These are phyloP conservation scores for Notarius lentiginosus DNA, from an alignment of 2,113 vertebrate species.

Conservation along the genomic window DNA sequence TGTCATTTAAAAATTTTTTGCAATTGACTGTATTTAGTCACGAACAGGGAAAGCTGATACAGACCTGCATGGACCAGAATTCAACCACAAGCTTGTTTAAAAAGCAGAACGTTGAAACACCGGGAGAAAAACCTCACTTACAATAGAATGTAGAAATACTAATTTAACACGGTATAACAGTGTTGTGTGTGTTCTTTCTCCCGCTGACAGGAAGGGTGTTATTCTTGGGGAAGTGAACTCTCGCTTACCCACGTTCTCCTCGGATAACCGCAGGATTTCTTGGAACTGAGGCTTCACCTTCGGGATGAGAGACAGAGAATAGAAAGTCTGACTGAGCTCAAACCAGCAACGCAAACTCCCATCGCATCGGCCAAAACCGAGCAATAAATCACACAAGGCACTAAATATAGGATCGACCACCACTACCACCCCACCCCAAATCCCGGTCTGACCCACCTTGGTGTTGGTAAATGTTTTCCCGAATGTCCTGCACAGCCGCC, in stretches of 20 bases:
- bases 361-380: neutral
- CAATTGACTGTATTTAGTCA: neutral
- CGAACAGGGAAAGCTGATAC: neutral
- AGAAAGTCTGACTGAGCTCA: slow-evolving; percentile 19
- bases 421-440: neutral
- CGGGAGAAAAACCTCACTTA: slow-evolving; percentile 54
- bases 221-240: slow-evolving; percentile 43
- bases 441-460: slow-evolving; percentile 78
- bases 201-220: slow-evolving; percentile 42
- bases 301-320: slow-evolving; percentile 35
- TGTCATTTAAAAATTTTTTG: neutral
- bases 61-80: slow-evolving; percentile 48
- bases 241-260: slow-evolving; percentile 93
- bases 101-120: slow-evolving; percentile 53
- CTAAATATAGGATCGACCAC: neutral
- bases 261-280: slow-evolving; percentile 95
- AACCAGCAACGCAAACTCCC: slow-evolving; percentile 17
- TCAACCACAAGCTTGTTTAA: slow-evolving; percentile 54
- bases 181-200: slow-evolving; percentile 40
- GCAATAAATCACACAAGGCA: neutral
- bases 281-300: slow-evolving; percentile 99
- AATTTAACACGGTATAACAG: slow-evolving; percentile 52
- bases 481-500: slow-evolving; percentile 96
- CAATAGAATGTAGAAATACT: slow-evolving; percentile 42
- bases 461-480: slow-evolving; percentile 99